Base-by-base conservation (phyloP, 2,888 invertebrate genomes). In the Cheilosia urbana region DNA sequence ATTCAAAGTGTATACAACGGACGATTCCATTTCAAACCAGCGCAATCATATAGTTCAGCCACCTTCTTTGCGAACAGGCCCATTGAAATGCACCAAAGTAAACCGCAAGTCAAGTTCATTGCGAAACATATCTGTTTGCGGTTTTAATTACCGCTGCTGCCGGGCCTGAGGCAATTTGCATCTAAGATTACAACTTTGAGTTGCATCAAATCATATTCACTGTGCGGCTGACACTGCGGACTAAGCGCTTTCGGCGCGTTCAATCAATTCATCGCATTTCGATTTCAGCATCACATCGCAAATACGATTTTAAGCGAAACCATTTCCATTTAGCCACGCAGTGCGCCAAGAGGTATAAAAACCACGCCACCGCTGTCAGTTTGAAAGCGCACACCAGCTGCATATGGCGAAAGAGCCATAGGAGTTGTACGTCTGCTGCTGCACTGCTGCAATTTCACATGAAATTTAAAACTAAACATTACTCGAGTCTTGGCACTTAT, bases 61-160 rank as follows among this genome's bases (percentile, higher is more conserved):
- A 76, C 60, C 76, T 34, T 21, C 58, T 58, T 45, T 53, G 42
- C 34, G 53, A 77, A 68, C n/a, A 57, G 34, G 45, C 21, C 47
- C 60, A 66, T 1, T 13, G 37, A 13, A 37, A 13, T 19, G 42
- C 53, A 60, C 19, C 17, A 30, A 57, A 34, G 17, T 13, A 49
- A 62, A 49, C 76, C 85, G 47, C 85, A 85, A 85, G 81, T 85
- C 85, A 85, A 85, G 85, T 81, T 85, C 85, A 85, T 85, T 85
- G 85, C 81, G 81, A 85, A 85, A 85, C 57, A 51, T 58, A 85
- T 76, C 55, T 58, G 72, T 81, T 81, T 72, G 81, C 13, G 85
- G 85, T 81, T 81, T 73, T 85, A 85, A 85, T 85, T 81, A 85
- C 85, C 51, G 55, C 76, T 34, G 24, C 55, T 57, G 42, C 68